Evolutionary conservation across 2,888 invertebrate genomes (phyloP).

Genomic region (Pristionchus japonicus): DNA sequence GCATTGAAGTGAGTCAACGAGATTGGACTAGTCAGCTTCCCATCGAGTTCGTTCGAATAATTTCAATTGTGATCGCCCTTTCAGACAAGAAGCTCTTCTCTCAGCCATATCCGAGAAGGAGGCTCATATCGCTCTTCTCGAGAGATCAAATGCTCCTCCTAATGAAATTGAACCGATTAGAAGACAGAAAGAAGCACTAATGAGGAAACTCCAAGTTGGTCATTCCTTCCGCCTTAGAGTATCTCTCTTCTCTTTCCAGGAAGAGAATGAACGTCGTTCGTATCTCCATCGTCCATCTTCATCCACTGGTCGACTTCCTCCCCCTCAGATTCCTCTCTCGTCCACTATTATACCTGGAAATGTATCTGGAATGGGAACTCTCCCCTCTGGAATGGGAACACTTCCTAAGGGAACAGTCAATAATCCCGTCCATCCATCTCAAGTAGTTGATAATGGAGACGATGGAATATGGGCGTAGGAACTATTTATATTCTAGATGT

Average conservation of each 20-base stretch:
- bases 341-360: neutral
- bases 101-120: conserved; percentile 90
- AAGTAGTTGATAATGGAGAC: conserved; percentile 1
- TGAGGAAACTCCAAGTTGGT: conserved; percentile 54
- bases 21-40: neutral
- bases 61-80: neutral
- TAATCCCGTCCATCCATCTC: neutral
- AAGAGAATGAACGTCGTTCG: conserved; percentile 42
- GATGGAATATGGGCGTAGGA: conserved; percentile 47
- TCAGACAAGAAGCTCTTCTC: conserved; percentile 87
- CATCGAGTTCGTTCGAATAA: neutral
- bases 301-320: neutral
- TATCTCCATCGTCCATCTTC: conserved; percentile 37
- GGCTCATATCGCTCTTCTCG: conserved; percentile 87
- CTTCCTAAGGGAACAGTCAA: neutral
- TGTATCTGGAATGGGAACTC: conserved; percentile 26
- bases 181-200: conserved; percentile 63
- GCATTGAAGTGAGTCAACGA: conserved; percentile 84
- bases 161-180: conserved; percentile 64
- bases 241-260: too few relatives aligned
- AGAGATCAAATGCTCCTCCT: conserved; percentile 76
- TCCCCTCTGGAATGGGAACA: conserved; percentile 32
- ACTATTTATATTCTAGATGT: neutral
- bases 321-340: neutral
- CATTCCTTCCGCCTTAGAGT: neutral